phyloP scores from a whole-genome alignment of 2,888 invertebrate species.

The Apamea anceps region DNA sequence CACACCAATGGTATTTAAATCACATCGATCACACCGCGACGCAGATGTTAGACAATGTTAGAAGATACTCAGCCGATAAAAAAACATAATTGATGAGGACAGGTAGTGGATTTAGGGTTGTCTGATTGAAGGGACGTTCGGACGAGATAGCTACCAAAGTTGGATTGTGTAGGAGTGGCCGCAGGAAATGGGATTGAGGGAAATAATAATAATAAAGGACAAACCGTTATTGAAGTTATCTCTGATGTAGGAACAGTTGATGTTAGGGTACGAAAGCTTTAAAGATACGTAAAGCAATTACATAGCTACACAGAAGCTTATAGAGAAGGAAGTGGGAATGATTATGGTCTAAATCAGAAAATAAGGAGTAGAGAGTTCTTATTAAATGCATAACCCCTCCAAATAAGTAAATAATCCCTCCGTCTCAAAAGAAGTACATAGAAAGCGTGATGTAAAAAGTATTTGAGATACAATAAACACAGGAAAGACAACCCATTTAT shows the following conservation, averaged over 20 bases:
- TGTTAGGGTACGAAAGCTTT: neutral
- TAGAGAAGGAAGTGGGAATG: neutral
- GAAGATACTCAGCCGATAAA: slow-evolving; percentile 79
- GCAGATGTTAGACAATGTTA: slow-evolving; percentile 83
- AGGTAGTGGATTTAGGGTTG: slow-evolving; percentile 77
- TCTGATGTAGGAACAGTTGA: slow-evolving; percentile 7
- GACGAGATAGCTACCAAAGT: slow-evolving; percentile 62
- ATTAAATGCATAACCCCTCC: neutral
- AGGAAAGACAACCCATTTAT: slow-evolving; percentile 51
- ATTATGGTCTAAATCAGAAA: neutral
- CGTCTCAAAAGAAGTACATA: neutral
- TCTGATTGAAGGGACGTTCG: slow-evolving; percentile 63
- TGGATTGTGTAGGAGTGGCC: slow-evolving; percentile 57
- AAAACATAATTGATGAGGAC: slow-evolving; percentile 89
- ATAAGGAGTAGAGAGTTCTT: neutral
- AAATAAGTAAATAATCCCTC: neutral
- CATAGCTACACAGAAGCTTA: neutral
- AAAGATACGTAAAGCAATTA: neutral
- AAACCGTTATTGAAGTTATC: slow-evolving; percentile 7
- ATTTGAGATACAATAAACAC: slow-evolving; percentile 29
- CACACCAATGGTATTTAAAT: slow-evolving; percentile 78
- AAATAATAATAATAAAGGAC: slow-evolving; percentile 36
- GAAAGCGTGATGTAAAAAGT: slow-evolving; percentile 17
- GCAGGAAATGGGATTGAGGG: slow-evolving; percentile 37
- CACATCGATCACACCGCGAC: slow-evolving; percentile 84